Evolutionary conservation across 2,797 vertebrate species (phyloP).

Genomic region (Podargus strigoides): DNA sequence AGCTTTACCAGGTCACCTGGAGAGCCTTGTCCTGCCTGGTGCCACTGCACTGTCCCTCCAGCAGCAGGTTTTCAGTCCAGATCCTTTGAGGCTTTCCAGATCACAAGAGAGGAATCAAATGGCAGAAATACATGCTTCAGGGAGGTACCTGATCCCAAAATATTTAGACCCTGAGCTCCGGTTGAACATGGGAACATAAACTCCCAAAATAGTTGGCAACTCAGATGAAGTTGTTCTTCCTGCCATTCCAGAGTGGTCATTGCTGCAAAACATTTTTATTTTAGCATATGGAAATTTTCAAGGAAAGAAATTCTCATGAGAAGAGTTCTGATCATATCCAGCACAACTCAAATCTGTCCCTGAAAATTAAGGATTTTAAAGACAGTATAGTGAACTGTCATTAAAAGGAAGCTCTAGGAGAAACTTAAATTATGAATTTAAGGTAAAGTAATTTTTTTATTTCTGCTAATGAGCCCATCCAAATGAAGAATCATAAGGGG

Average conservation of each 20-base stretch:
- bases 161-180: not conserved
- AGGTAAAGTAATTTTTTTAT: not conserved
- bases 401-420: not conserved
- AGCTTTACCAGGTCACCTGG: not conserved
- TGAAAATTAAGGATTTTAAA: not conserved
- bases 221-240: not conserved
- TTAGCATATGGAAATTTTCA: not conserved
- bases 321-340: not conserved
- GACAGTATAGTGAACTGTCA: not conserved
- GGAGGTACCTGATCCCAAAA: not conserved
- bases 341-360: not conserved
- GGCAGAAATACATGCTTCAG: not conserved
- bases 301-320: not conserved
- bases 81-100: not conserved
- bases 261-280: not conserved
- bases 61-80: not conserved
- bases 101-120: not conserved
- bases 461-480: not conserved
- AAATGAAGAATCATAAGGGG: not conserved
- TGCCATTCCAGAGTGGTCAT: not conserved
- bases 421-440: not conserved
- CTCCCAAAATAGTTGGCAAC: not conserved
- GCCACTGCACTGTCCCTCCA: not conserved
- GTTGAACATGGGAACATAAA: not conserved
- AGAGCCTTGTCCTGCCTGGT: not conserved